Conservation (phyloP, 2,113 vertebrate genomes). For the Odocoileus virginianus region DNA sequence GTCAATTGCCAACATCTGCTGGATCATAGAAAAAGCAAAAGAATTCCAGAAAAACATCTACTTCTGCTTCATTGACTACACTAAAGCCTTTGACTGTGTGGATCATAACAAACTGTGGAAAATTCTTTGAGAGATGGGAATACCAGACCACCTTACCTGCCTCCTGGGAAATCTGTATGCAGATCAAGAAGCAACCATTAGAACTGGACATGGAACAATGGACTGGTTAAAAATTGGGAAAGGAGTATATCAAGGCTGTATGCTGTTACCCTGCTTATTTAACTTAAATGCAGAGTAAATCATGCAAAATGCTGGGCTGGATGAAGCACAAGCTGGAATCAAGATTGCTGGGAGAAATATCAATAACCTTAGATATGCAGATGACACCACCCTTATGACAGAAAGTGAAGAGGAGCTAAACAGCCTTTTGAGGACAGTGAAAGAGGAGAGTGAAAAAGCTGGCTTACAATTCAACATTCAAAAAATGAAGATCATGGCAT, state of each 20-base stretch:
- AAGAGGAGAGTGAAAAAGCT: not conserved
- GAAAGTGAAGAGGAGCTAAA: not conserved
- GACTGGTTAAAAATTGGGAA: not conserved
- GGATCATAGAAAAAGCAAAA: not conserved
- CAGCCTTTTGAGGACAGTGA: not conserved
- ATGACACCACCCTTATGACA: not conserved
- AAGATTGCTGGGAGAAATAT: not conserved
- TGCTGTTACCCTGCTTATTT: not conserved
- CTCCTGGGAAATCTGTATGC: not conserved
- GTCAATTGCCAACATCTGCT: not conserved
- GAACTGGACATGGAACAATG: not conserved
- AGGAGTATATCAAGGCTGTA: not conserved
- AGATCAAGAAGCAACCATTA: not conserved
- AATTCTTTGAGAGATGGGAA: not conserved
- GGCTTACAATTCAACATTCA: not conserved
- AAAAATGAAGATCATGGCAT: not conserved
- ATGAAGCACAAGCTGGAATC: not conserved
- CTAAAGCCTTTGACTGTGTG: not conserved
- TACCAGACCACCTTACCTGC: not conserved
- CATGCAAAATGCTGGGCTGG: not conserved
- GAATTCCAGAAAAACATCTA: not conserved
- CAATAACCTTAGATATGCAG: not conserved
- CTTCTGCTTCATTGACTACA: not conserved
- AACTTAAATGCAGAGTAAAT: not conserved
- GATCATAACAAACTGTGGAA: not conserved